A percentile compares a stretch with the other conserved stretches of the same genome.
Evolutionary conservation across 1,140 invertebrate species (phyloP).

Genomic region (Olivierus martensii): DNA sequence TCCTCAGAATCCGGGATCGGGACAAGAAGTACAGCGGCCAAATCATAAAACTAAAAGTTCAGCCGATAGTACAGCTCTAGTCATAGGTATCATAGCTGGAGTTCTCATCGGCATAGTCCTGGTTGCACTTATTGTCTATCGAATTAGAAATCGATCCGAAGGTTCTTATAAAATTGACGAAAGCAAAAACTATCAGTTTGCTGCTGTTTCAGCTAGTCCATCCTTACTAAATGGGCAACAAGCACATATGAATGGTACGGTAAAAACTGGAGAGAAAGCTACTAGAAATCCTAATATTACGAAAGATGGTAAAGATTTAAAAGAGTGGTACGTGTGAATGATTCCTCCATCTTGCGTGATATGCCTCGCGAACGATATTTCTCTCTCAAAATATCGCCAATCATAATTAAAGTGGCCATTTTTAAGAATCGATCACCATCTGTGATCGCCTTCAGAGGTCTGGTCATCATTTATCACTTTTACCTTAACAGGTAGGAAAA

Average conservation of each 20-base stretch:
- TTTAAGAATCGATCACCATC: too few relatives aligned
- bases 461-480: too few relatives aligned
- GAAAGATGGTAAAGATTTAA: slow-evolving; percentile 12
- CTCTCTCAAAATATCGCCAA: too few relatives aligned
- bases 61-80: slow-evolving; percentile 40
- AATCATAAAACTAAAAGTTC: slow-evolving; percentile 11
- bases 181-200: slow-evolving; percentile 36
- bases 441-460: too few relatives aligned
- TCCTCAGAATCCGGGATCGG: background rate
- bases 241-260: slow-evolving; percentile 8
- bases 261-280: slow-evolving; percentile 2
- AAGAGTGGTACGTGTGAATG: slow-evolving; percentile 17
- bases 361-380: too few relatives aligned
- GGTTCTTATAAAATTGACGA: slow-evolving; percentile 83
- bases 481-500: too few relatives aligned
- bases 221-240: slow-evolving; percentile 9
- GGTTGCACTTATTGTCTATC: slow-evolving; percentile 74
- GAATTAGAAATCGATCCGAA: slow-evolving; percentile 72
- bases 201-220: slow-evolving; percentile 23
- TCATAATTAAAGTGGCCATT: too few relatives aligned
- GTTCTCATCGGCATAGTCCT: slow-evolving; percentile 80
- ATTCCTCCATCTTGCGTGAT: background rate
- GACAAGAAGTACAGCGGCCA: slow-evolving; percentile 6
- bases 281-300: slow-evolving; percentile 15
- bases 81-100: slow-evolving; percentile 78